These are phyloP conservation scores for Sesia bembeciformis DNA, from an alignment of 2,888 invertebrate species.

Conservation along the genomic window DNA sequence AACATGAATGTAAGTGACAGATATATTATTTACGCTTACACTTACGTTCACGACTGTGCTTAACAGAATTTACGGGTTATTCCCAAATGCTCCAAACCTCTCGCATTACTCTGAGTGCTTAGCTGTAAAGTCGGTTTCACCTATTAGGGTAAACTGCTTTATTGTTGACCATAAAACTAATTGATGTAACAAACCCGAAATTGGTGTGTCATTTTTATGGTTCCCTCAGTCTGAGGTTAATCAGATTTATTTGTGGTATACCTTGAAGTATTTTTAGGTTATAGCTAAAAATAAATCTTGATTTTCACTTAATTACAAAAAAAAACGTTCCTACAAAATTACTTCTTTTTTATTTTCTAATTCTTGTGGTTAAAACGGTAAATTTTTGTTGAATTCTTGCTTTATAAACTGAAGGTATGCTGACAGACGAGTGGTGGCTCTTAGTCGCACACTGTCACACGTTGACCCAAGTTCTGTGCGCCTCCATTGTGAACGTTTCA, in stretches of 20 bases:
- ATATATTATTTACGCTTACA: background rate
- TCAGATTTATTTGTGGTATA: background rate
- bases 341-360: too few species aligned
- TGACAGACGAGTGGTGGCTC: too few species aligned
- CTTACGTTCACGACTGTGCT: constrained; percentile 1
- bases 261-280: too few species aligned
- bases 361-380: too few species aligned
- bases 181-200: constrained; percentile 38
- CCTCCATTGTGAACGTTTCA: too few species aligned
- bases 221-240: constrained; percentile 4
- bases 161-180: constrained; percentile 45
- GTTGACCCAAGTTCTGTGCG: too few species aligned
- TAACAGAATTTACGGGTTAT: background rate
- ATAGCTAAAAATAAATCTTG: too few species aligned
- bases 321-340: too few species aligned
- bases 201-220: constrained; percentile 30
- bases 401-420: too few species aligned
- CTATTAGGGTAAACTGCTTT: constrained; percentile 35
- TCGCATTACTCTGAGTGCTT: background rate
- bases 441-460: too few species aligned
- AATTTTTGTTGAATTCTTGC: too few species aligned
- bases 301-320: too few species aligned
- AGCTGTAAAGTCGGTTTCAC: background rate
- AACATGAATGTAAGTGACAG: background rate
- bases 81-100: background rate